phyloP scores from a whole-genome alignment of 2,797 vertebrate species.

The Heteromormyrus szaboi region DNA sequence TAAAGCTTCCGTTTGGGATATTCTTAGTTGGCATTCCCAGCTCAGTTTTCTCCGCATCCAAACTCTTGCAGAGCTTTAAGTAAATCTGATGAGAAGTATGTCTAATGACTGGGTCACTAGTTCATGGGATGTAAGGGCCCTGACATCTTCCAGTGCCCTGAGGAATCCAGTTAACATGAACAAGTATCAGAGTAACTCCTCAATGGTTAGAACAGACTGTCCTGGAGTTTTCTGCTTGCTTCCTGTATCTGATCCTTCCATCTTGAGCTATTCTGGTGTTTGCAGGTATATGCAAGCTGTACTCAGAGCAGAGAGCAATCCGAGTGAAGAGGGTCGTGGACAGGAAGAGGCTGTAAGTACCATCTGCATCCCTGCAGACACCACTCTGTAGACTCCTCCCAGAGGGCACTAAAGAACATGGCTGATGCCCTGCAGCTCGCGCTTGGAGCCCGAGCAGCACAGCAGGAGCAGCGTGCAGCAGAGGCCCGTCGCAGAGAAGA shows the following conservation, averaged over 20 bases:
- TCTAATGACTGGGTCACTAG: not conserved
- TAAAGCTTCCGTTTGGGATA: not conserved
- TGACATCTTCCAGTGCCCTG: not conserved
- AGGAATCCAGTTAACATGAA: not conserved
- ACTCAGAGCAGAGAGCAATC: slow-evolving; percentile 93
- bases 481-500: slow-evolving; percentile 43
- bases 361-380: not conserved
- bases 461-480: slow-evolving; percentile 47
- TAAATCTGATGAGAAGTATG: not conserved
- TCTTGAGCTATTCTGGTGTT: slow-evolving; percentile 18
- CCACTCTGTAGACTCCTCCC: not conserved
- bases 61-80: not conserved
- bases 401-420: not conserved
- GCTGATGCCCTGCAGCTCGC: slow-evolving; percentile 61
- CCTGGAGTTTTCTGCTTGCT: not conserved
- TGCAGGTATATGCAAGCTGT: slow-evolving; percentile 87
- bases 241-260: not conserved
- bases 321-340: slow-evolving; percentile 89
- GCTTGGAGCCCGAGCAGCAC: slow-evolving; percentile 76
- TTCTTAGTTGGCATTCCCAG: not conserved
- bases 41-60: not conserved
- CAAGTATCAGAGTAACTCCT: not conserved
- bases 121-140: not conserved
- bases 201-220: not conserved
- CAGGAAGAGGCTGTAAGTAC: slow-evolving; percentile 91